A percentile compares a stretch with the other conserved stretches of the same genome.
These are phyloP conservation scores for Cylloceria caligata DNA, from an alignment of 2,888 invertebrate species.

Conservation along the genomic window DNA sequence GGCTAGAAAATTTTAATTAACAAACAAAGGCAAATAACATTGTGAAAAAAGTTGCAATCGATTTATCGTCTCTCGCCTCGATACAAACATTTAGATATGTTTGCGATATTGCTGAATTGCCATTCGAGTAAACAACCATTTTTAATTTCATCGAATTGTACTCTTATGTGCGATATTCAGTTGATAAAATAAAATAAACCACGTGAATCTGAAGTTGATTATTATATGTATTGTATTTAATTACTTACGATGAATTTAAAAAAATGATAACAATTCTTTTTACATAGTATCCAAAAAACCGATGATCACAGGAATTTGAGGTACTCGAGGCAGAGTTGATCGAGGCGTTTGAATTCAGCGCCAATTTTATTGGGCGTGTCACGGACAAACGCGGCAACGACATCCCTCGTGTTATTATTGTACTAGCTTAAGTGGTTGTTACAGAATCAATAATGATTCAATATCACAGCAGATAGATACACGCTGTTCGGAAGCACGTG, in stretches of 20 bases:
- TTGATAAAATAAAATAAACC: background rate
- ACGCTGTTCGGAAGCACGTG: background rate
- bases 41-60: background rate
- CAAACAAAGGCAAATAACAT: conserved; percentile 1
- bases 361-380: background rate
- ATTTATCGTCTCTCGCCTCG: background rate
- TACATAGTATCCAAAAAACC: background rate
- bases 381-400: background rate
- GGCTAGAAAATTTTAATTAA: background rate
- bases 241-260: background rate
- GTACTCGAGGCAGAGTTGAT: background rate
- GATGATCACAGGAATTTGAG: background rate
- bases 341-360: background rate
- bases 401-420: background rate
- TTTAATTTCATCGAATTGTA: background rate
- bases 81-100: background rate
- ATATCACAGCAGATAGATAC: background rate
- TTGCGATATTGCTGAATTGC: background rate
- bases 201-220: background rate
- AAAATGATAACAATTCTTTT: background rate
- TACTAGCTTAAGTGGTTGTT: background rate
- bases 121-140: background rate
- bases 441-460: background rate
- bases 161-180: background rate
- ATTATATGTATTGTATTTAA: background rate